Evolutionary conservation across 2,797 vertebrate species (phyloP).

Genomic region (Pantherophis vulpinus): DNA sequence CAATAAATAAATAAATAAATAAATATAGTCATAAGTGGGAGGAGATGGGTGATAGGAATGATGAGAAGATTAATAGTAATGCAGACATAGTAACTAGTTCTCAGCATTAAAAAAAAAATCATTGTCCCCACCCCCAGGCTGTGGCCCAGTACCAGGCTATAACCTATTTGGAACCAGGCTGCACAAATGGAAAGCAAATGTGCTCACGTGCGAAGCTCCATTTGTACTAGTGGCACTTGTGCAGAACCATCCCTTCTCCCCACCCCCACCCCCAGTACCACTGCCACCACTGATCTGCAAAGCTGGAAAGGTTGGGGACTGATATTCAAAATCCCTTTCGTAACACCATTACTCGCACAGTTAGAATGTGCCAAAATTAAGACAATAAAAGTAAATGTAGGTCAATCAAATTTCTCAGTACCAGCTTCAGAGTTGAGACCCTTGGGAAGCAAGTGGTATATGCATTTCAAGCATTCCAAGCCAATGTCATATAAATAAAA

Average conservation of each 20-base stretch:
- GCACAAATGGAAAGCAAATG: background rate
- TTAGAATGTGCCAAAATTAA: background rate
- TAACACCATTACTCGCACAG: background rate
- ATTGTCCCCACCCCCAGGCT: background rate
- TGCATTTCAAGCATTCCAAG: background rate
- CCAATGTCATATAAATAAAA: background rate
- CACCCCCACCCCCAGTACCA: background rate
- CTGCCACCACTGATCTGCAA: background rate
- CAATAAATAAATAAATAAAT: no score
- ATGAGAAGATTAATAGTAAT: no score
- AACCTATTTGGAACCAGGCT: background rate
- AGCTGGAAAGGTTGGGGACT: background rate
- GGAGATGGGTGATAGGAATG: no score
- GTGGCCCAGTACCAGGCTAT: background rate
- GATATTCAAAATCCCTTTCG: background rate
- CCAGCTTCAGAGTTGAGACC: background rate
- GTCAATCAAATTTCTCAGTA: background rate
- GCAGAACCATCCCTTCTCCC: background rate
- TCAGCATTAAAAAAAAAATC: background rate
- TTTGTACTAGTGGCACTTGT: background rate
- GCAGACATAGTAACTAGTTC: no score
- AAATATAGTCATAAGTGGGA: no score
- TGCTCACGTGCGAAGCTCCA: background rate
- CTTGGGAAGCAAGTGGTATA: background rate
- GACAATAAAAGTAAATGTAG: background rate